Evolutionary conservation across 2,888 invertebrate species (phyloP).

Genomic region (Uropetala carovei): DNA sequence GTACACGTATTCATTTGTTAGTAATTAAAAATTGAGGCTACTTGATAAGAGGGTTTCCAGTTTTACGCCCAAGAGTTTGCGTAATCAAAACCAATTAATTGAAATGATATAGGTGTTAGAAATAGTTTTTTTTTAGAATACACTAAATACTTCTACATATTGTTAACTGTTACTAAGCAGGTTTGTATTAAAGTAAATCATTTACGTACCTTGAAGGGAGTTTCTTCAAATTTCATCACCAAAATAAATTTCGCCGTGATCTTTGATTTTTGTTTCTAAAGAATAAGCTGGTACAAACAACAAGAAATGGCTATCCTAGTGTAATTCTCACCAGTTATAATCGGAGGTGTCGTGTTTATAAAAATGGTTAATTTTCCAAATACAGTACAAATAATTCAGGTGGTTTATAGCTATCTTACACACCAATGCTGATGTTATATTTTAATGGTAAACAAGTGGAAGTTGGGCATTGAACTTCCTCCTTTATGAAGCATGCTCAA

Average conservation of each 20-base stretch:
- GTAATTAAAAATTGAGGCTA: background rate
- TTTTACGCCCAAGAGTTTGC: background rate
- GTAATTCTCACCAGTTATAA: too few species aligned
- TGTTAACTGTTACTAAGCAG: background rate
- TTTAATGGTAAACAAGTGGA: too few species aligned
- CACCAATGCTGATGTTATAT: too few species aligned
- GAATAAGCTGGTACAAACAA: too few species aligned
- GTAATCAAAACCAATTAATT: background rate
- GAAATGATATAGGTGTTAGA: background rate
- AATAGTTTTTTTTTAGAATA: background rate
- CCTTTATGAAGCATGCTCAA: too few species aligned
- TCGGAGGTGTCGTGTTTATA: too few species aligned
- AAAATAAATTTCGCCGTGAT: background rate
- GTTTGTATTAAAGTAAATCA: background rate
- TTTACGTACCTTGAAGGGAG: background rate
- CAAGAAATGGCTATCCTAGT: too few species aligned
- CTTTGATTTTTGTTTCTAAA: background rate
- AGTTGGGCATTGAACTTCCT: too few species aligned
- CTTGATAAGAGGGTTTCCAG: background rate
- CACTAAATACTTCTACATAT: background rate
- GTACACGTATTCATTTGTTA: background rate
- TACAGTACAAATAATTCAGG: too few species aligned
- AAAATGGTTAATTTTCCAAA: too few species aligned
- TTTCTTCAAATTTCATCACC: background rate
- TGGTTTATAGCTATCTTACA: too few species aligned